Evolutionary conservation across 1,140 invertebrate species (phyloP).

Genomic region (Olivierus martensii): DNA sequence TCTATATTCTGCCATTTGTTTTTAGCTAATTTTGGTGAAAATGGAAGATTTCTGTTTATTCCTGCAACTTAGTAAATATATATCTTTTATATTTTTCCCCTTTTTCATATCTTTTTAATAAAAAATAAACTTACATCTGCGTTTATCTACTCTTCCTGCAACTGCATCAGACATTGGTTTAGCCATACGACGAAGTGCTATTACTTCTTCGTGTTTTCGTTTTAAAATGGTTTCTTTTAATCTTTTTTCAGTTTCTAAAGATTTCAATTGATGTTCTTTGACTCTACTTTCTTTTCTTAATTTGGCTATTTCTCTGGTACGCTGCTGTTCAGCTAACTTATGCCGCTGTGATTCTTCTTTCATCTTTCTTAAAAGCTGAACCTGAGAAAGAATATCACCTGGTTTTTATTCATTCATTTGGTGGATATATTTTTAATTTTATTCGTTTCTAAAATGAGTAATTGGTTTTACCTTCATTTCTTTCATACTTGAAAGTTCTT

Average conservation of each 20-base stretch:
- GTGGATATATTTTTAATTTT: neutral
- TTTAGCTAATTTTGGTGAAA: slow-evolving; percentile 47
- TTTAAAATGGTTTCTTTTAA: slow-evolving; percentile 81
- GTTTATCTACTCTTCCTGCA: slow-evolving; percentile 39
- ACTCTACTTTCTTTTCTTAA: slow-evolving; percentile 71
- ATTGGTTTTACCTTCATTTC: slow-evolving; percentile 3
- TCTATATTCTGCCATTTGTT: slow-evolving; percentile 51
- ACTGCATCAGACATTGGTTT: slow-evolving; percentile 50
- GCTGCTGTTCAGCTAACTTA: slow-evolving; percentile 45
- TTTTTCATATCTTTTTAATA: neutral
- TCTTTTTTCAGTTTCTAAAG: slow-evolving; percentile 66
- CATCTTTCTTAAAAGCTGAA: slow-evolving; percentile 71
- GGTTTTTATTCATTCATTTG: neutral
- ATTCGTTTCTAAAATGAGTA: neutral
- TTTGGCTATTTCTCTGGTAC: slow-evolving; percentile 69
- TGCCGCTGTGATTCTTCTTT: slow-evolving; percentile 66
- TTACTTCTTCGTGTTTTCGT: slow-evolving; percentile 89
- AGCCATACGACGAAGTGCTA: slow-evolving; percentile 52
- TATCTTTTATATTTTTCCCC: neutral
- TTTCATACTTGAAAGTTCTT: slow-evolving; percentile 78
- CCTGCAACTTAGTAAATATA: neutral
- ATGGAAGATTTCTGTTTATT: slow-evolving; percentile 17
- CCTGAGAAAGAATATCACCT: slow-evolving; percentile 29
- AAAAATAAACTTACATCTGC: neutral
- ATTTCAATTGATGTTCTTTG: slow-evolving; percentile 73